Evolutionary conservation across 2,113 vertebrate species (phyloP).

Genomic region (Archilochus colubris): DNA sequence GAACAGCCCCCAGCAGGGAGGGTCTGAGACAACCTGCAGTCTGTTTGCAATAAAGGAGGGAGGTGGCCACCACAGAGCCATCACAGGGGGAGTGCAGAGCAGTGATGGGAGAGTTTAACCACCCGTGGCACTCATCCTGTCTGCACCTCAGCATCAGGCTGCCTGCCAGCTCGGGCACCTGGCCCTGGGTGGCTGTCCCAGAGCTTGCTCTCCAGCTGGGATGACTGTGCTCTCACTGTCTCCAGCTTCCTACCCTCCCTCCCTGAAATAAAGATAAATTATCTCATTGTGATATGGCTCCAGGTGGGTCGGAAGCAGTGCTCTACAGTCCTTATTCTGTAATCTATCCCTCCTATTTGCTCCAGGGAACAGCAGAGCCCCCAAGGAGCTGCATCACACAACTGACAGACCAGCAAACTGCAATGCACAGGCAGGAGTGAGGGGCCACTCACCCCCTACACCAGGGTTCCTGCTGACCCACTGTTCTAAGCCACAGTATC

Average conservation of each 20-base stretch:
- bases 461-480: not conserved
- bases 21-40: not conserved
- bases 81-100: not conserved
- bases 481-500: not conserved
- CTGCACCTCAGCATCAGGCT: not conserved
- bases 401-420: not conserved
- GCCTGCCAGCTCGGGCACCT: rapidly evolving
- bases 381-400: not conserved
- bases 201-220: not conserved
- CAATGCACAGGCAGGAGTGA: not conserved
- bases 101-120: not conserved
- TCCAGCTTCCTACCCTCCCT: not conserved
- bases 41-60: not conserved
- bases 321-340: not conserved
- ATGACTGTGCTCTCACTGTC: not conserved
- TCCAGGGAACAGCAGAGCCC: not conserved
- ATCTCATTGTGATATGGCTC: rapidly evolving
- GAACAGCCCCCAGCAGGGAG: not conserved
- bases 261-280: not conserved
- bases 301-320: not conserved
- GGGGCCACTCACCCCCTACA: not conserved
- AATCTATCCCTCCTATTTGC: not conserved
- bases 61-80: rapidly evolving
- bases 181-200: not conserved
- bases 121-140: not conserved